These are phyloP conservation scores for Drosophila dunni DNA, from an alignment of 1,140 invertebrate genomes.

Conservation along the genomic window DNA sequence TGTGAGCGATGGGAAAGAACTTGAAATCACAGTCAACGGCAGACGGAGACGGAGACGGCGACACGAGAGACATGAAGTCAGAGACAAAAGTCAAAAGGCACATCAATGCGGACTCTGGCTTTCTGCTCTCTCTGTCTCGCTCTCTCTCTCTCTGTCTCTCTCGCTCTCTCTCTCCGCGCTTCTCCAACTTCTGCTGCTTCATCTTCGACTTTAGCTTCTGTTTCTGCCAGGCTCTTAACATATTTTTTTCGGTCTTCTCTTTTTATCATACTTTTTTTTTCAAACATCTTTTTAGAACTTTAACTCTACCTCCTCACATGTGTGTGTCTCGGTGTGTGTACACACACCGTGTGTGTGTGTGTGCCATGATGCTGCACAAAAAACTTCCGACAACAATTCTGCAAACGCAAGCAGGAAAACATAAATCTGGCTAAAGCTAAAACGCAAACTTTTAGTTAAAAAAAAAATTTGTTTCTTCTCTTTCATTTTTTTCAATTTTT, in stretches of 20 bases:
- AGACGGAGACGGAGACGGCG: constrained; percentile 15
- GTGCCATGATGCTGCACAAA: constrained; percentile 78
- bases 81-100: constrained; percentile 56
- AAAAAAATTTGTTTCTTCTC: constrained; percentile 30
- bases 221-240: constrained; percentile 51
- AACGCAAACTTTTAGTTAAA: constrained; percentile 80
- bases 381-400: constrained; percentile 83
- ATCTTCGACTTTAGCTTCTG: constrained; percentile 23
- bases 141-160: neutral
- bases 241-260: constrained; percentile 49
- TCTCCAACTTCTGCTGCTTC: neutral
- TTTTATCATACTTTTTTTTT: constrained; percentile 27
- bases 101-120: constrained; percentile 48
- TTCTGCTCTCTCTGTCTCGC: neutral
- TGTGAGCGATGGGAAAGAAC: constrained; percentile 17
- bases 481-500: neutral
- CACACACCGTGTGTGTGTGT: constrained; percentile 54
- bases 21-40: constrained; percentile 34
- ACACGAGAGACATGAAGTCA: constrained; percentile 34
- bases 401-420: constrained; percentile 82
- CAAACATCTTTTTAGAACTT: constrained; percentile 60
- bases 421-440: constrained; percentile 82
- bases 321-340: constrained; percentile 15
- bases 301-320: constrained; percentile 7
- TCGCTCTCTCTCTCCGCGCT: neutral